These are phyloP conservation scores for Nysson spinosus DNA, from an alignment of 2,888 invertebrate species.

Conservation along the genomic window DNA sequence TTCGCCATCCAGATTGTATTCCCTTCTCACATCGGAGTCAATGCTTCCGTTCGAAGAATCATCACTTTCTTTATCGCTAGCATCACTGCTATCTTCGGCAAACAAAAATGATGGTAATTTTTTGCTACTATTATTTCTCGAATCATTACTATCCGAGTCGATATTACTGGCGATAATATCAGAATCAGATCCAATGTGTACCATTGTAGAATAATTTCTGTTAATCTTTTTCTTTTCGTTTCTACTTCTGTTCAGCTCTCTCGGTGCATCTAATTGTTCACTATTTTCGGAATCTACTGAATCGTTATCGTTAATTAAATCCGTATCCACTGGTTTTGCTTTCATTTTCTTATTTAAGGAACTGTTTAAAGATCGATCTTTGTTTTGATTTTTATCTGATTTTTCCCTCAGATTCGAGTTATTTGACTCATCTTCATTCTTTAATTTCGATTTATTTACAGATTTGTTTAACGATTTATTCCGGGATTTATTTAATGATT, in stretches of 20 bases:
- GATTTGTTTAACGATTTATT: slow-evolving; percentile 5
- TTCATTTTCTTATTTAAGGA: slow-evolving; percentile 17
- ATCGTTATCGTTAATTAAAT: neutral
- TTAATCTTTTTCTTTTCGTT: neutral
- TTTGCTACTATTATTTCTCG: slow-evolving; percentile 3
- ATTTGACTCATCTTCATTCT: neutral
- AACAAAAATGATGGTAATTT: slow-evolving; percentile 45
- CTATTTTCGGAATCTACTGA: neutral
- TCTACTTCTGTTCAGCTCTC: too few species aligned
- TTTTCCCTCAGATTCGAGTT: neutral
- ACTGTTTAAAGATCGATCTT: slow-evolving; percentile 12
- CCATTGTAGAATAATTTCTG: slow-evolving; percentile 42
- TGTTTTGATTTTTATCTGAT: neutral
- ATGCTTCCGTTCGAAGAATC: slow-evolving; percentile 42
- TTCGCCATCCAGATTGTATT: slow-evolving; percentile 67
- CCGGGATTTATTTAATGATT: slow-evolving; percentile 29
- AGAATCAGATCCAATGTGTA: slow-evolving; percentile 38
- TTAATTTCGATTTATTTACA: slow-evolving; percentile 3
- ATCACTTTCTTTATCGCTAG: slow-evolving; percentile 11
- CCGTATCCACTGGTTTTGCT: neutral
- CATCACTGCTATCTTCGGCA: slow-evolving; percentile 5
- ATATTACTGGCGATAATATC: too few species aligned
- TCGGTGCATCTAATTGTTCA: too few species aligned
- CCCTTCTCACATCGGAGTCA: slow-evolving; percentile 64
- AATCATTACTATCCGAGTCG: slow-evolving; percentile 20